Conservation (phyloP, 2,888 invertebrate species). For the Pilophorus perplexus region DNA sequence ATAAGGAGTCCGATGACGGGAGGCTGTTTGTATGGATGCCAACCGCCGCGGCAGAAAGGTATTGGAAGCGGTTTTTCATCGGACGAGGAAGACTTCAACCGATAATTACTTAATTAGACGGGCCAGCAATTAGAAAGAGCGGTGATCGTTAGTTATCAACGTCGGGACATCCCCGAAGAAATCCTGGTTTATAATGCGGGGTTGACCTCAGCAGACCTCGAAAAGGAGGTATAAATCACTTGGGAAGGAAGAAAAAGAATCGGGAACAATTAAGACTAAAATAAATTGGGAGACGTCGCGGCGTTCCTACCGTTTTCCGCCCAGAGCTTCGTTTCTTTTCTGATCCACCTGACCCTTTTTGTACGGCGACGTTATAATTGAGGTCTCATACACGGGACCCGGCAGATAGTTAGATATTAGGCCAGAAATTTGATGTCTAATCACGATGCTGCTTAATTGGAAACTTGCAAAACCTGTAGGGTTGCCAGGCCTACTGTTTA, state of each 20-base stretch:
- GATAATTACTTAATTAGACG: conserved; percentile 40
- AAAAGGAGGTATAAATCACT: conserved; percentile 15
- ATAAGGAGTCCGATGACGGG: conserved; percentile 21
- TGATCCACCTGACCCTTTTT: neutral
- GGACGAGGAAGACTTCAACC: conserved; percentile 11
- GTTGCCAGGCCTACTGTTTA: too few species aligned
- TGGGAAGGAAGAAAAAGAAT: too few species aligned
- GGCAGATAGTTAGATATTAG: too few species aligned
- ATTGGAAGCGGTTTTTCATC: conserved; percentile 27
- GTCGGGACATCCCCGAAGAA: conserved; percentile 12
- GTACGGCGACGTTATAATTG: too few species aligned
- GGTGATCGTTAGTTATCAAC: conserved; percentile 33
- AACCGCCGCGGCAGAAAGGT: conserved; percentile 13
- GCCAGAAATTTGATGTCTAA: too few species aligned
- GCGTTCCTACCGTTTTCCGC: neutral
- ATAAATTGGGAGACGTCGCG: conserved; percentile 30
- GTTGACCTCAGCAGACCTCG: neutral
- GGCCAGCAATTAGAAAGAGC: conserved; percentile 17
- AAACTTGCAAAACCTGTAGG: too few species aligned
- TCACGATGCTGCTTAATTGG: too few species aligned
- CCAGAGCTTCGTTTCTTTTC: conserved; percentile 7
- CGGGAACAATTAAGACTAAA: conserved; percentile 21
- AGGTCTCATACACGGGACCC: too few species aligned
- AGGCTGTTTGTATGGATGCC: conserved; percentile 35
- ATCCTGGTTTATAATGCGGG: conserved; percentile 2